A percentile compares a stretch with the other conserved stretches of the same genome.
These are phyloP conservation scores for Natator depressus DNA, from an alignment of 2,113 vertebrate genomes.

Conservation along the genomic window DNA sequence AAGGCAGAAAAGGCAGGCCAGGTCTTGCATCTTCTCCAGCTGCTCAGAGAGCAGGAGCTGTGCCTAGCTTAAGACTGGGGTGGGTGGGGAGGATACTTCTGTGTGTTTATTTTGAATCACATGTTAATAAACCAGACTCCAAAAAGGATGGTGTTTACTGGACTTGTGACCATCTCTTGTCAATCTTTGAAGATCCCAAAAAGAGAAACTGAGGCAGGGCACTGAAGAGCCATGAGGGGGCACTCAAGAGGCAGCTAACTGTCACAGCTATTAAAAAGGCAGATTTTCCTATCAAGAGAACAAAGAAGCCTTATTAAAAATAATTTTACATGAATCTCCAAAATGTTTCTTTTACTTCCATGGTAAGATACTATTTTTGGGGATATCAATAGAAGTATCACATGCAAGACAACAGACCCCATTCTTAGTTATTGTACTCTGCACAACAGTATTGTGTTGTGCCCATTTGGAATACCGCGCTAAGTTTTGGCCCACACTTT, in stretches of 20 bases:
- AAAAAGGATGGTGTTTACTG: neutral
- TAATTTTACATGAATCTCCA: neutral
- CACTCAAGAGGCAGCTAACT: neutral
- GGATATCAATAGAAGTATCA: neutral
- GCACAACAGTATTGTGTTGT: neutral
- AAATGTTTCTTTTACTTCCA: neutral
- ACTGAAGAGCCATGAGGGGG: neutral
- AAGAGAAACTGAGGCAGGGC: neutral
- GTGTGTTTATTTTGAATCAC: neutral
- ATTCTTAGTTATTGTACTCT: neutral
- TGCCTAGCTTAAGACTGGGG: neutral
- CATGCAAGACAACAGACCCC: fast-evolving
- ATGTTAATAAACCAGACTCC: neutral
- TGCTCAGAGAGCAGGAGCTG: neutral
- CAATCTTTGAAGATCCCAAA: neutral
- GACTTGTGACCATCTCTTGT: neutral
- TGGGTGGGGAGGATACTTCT: neutral
- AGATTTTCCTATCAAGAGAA: neutral
- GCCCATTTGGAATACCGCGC: neutral
- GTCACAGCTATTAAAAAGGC: neutral
- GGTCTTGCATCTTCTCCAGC: neutral
- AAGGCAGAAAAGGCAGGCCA: neutral
- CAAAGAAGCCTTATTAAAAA: neutral
- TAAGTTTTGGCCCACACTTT: neutral
- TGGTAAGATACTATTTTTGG: neutral